Conservation (phyloP, 2,113 vertebrate species). For the Gobius niger region DNA sequence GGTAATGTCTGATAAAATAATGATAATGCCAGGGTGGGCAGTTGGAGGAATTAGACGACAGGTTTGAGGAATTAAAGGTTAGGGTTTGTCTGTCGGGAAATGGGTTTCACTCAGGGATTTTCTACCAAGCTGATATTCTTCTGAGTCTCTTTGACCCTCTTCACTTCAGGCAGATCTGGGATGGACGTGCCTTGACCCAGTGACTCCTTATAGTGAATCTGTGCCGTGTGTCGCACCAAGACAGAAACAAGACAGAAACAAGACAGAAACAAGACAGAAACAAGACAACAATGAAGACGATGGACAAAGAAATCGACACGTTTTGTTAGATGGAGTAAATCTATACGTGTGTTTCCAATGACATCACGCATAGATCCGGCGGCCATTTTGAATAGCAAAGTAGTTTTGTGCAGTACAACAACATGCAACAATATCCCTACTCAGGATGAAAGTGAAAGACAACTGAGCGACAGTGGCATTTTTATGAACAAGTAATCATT, state of each 20-base stretch:
- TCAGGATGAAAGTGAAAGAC: no score
- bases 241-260: constrained; percentile 43
- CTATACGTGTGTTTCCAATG: no score
- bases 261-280: no score
- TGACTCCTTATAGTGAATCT: constrained; percentile 95
- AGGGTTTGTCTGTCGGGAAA: not conserved
- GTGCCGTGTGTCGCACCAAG: constrained; percentile 33
- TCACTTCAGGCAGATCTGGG: constrained; percentile 92
- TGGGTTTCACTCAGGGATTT: constrained; percentile 31
- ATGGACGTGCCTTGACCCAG: constrained; percentile 93
- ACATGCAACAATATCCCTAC: no score
- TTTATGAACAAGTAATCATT: no score
- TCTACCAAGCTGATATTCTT: constrained; percentile 98
- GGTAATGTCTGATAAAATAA: no score
- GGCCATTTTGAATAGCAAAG: no score
- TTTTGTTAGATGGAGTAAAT: no score
- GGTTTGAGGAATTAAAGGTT: not conserved
- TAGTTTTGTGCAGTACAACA: no score
- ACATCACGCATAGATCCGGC: no score
- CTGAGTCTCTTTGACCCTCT: constrained; percentile 93
- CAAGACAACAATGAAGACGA: constrained; percentile 20
- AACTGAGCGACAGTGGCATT: no score
- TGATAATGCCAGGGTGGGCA: no score
- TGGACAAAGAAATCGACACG: not conserved
- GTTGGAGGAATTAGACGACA: constrained; percentile 3